These are phyloP conservation scores for Invenusta paracnida DNA, from an alignment of 2,888 invertebrate genomes.

Conservation along the genomic window DNA sequence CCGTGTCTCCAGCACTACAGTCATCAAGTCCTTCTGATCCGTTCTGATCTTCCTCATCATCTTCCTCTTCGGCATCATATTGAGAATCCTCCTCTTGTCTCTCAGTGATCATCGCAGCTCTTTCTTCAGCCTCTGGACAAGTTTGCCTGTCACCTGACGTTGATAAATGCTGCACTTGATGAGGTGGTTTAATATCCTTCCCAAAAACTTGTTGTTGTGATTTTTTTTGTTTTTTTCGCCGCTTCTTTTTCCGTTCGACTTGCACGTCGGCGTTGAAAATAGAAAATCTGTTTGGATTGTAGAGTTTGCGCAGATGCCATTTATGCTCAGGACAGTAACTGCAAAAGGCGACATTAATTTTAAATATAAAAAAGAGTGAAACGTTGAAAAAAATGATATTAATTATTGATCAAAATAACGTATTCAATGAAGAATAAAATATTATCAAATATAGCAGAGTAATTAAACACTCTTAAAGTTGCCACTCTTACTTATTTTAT, in stretches of 20 bases:
- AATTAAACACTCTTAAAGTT: too few relatives aligned
- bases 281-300: not conserved
- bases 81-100: not conserved
- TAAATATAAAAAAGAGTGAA: too few relatives aligned
- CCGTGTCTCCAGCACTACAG: not conserved
- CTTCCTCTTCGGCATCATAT: not conserved
- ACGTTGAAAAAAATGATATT: too few relatives aligned
- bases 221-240: not conserved
- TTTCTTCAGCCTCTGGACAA: not conserved
- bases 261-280: not conserved
- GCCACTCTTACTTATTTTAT: too few relatives aligned
- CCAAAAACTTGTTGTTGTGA: not conserved
- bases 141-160: not conserved
- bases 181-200: too few relatives aligned
- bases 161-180: too few relatives aligned
- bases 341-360: too few relatives aligned
- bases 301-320: not conserved
- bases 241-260: not conserved
- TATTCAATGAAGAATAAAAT: too few relatives aligned
- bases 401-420: too few relatives aligned
- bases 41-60: not conserved
- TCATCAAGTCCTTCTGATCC: not conserved
- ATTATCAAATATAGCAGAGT: too few relatives aligned
- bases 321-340: conserved; percentile 30
- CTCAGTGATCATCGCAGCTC: not conserved